Conservation (phyloP, 2,113 vertebrate genomes). For the Rhinoderma darwinii region DNA sequence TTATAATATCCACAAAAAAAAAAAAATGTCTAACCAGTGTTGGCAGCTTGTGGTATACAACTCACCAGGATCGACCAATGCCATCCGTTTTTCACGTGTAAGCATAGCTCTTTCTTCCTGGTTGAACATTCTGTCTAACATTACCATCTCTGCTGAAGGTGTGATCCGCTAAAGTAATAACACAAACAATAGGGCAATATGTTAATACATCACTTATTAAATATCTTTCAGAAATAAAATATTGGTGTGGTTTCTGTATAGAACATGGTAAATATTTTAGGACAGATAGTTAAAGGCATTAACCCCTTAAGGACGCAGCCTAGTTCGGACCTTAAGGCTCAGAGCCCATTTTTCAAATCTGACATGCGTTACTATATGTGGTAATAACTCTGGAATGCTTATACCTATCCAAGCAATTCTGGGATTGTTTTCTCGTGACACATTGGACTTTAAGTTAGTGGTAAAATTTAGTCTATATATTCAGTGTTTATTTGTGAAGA, state of each 20-base stretch:
- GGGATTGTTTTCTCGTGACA: no score
- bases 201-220: background rate
- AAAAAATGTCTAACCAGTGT: background rate
- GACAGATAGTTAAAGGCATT: no score
- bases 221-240: background rate
- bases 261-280: background rate
- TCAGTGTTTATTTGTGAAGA: no score
- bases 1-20: background rate
- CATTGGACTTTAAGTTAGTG: no score
- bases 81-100: constrained; percentile 91
- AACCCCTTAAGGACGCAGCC: no score
- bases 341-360: no score
- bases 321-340: no score
- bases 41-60: background rate
- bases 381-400: no score
- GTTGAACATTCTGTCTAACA: constrained; percentile 98
- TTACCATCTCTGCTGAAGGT: constrained; percentile 97
- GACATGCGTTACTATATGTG: no score
- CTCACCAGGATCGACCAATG: constrained; percentile 93
- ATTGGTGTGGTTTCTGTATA: no score
- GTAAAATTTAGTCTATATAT: no score
- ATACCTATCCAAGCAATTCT: no score
- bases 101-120: constrained; percentile 91
- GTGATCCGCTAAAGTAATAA: constrained; percentile 77
- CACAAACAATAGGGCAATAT: background rate